Evolutionary conservation across 2,797 vertebrate species (phyloP).

Genomic region (Halcyon leucocephala): DNA sequence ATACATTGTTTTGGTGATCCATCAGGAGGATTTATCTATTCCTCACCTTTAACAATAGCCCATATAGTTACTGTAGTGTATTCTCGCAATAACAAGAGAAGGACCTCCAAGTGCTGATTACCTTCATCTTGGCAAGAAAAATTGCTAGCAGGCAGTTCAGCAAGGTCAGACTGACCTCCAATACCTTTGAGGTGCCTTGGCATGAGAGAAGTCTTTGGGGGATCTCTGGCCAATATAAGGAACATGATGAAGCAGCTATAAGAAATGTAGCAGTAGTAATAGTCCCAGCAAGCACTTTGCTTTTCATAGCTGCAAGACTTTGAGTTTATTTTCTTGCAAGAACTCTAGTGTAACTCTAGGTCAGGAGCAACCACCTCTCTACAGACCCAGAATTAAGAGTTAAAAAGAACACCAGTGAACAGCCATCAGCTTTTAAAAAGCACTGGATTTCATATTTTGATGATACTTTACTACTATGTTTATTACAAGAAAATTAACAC

Average conservation of each 20-base stretch:
- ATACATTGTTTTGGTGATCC: not conserved
- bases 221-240: not conserved
- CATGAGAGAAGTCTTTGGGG: not conserved
- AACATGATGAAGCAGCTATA: conserved; percentile 24
- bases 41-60: not conserved
- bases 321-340: conserved; percentile 3
- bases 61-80: not conserved
- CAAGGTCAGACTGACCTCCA: conserved; percentile 13
- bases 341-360: not conserved
- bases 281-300: not conserved
- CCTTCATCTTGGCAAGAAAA: conserved; percentile 42
- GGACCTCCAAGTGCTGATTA: conserved; percentile 2
- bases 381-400: not conserved
- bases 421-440: not conserved
- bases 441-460: not conserved
- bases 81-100: not conserved
- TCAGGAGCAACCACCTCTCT: not conserved
- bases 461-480: not conserved
- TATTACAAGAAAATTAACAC: not conserved
- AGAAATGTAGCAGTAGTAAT: not conserved
- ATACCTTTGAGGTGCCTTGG: not conserved
- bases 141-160: conserved; percentile 2
- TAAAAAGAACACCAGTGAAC: not conserved
- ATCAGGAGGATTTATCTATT: not conserved
- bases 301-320: not conserved